Evolutionary conservation across 2,797 vertebrate species (phyloP).

Genomic region (Channallabes apus): DNA sequence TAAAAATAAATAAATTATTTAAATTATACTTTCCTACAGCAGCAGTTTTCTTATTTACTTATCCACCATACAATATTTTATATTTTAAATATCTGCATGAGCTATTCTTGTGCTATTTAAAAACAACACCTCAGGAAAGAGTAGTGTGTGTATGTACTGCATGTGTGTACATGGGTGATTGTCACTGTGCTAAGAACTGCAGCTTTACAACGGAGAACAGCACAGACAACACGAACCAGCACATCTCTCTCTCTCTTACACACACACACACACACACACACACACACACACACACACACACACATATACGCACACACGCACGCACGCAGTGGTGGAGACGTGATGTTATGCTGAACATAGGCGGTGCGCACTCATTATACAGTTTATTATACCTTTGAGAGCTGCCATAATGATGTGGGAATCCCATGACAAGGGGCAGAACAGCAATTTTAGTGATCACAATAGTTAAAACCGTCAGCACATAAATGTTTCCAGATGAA

Average conservation of each 20-base stretch:
- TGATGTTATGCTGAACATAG: slow-evolving; percentile 15
- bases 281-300: not conserved
- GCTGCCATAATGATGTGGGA: slow-evolving; percentile 38
- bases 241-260: not conserved
- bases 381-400: slow-evolving; percentile 32
- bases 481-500: slow-evolving; percentile 33
- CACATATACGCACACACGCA: not conserved
- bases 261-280: not conserved
- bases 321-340: not conserved
- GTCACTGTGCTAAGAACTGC: not conserved
- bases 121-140: not conserved
- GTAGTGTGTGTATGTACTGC: not conserved
- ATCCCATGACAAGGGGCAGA: slow-evolving; percentile 42
- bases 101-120: not conserved
- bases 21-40: not conserved
- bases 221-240: not conserved
- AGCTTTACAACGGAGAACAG: not conserved
- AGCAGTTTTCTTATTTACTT: not conserved
- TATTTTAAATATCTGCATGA: not conserved
- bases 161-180: not conserved
- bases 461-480: slow-evolving; percentile 43
- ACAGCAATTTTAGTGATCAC: slow-evolving; percentile 35
- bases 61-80: not conserved
- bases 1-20: not conserved
- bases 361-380: slow-evolving; percentile 16